Evolutionary conservation across 2,888 invertebrate genomes (phyloP).

Genomic region (Drosophila aldrichi): DNA sequence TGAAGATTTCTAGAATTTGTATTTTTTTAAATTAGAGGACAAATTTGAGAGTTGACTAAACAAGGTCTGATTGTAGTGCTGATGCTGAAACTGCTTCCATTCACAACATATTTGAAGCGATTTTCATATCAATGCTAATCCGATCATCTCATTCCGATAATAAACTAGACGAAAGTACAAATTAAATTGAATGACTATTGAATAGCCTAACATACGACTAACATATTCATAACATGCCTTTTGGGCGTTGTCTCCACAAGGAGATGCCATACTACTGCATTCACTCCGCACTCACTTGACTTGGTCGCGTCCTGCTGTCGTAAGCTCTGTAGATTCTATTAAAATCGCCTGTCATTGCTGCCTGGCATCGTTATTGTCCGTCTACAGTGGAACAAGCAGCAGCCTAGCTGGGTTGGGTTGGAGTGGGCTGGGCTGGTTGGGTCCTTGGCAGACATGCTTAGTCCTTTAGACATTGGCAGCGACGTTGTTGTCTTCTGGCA

Average conservation of each 20-base stretch:
- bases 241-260: constrained; percentile 9
- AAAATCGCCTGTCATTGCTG: constrained; percentile 83
- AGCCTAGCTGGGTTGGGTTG: background rate
- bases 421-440: background rate
- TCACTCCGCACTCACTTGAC: constrained; percentile 10
- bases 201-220: constrained; percentile 36
- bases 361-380: constrained; percentile 73
- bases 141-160: background rate
- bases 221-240: constrained; percentile 44
- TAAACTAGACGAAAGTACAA: background rate
- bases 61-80: background rate
- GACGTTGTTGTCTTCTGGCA: constrained; percentile 75
- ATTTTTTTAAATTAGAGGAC: background rate
- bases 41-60: constrained; percentile 5
- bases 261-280: constrained; percentile 40
- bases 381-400: constrained; percentile 27
- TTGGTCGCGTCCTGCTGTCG: constrained; percentile 2
- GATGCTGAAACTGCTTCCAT: background rate
- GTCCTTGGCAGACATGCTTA: constrained; percentile 68
- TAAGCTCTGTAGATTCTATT: constrained; percentile 70
- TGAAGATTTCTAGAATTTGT: background rate
- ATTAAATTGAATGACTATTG: constrained; percentile 40
- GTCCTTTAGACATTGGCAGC: constrained; percentile 59
- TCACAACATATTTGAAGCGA: background rate
- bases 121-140: background rate